A percentile compares a stretch with the other conserved stretches of the same genome.
These are phyloP conservation scores for Neocrepidodera transversa DNA, from an alignment of 2,888 invertebrate species.

Conservation along the genomic window DNA sequence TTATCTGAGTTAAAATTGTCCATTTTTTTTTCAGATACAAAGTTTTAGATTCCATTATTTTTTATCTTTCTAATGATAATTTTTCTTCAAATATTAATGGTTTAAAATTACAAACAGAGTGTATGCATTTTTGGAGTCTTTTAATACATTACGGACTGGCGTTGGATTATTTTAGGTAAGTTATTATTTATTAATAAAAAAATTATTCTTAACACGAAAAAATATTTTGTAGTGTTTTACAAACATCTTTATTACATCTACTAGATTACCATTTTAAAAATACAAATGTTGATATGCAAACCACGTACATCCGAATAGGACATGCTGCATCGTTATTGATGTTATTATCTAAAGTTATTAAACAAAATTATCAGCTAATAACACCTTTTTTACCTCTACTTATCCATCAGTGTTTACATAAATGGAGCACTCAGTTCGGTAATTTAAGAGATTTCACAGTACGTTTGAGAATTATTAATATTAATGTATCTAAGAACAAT, in stretches of 20 bases:
- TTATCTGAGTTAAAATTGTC: neutral
- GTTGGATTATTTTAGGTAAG: constrained; percentile 59
- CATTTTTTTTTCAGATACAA: constrained; percentile 56
- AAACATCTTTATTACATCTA: constrained; percentile 65
- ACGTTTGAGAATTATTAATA: constrained; percentile 36
- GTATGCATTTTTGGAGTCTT: constrained; percentile 66
- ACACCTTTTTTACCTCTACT: constrained; percentile 41
- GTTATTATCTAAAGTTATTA: constrained; percentile 38
- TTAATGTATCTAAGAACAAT: too few relatives aligned
- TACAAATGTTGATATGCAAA: constrained; percentile 62
- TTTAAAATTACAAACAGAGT: constrained; percentile 70
- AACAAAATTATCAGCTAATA: constrained; percentile 37
- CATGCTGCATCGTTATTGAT: constrained; percentile 63
- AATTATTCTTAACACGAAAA: neutral
- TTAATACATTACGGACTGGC: constrained; percentile 65
- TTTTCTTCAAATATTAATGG: constrained; percentile 63
- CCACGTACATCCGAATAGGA: constrained; percentile 64
- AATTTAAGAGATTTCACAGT: constrained; percentile 59
- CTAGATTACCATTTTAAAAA: constrained; percentile 67
- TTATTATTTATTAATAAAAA: neutral
- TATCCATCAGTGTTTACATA: constrained; percentile 58
- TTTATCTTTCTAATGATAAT: constrained; percentile 65
- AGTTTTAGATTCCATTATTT: constrained; percentile 64
- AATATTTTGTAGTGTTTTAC: constrained; percentile 55
- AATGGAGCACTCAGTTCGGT: constrained; percentile 63